Base-by-base conservation (phyloP, 2,888 invertebrate species). In the Mythimna vitellina region DNA sequence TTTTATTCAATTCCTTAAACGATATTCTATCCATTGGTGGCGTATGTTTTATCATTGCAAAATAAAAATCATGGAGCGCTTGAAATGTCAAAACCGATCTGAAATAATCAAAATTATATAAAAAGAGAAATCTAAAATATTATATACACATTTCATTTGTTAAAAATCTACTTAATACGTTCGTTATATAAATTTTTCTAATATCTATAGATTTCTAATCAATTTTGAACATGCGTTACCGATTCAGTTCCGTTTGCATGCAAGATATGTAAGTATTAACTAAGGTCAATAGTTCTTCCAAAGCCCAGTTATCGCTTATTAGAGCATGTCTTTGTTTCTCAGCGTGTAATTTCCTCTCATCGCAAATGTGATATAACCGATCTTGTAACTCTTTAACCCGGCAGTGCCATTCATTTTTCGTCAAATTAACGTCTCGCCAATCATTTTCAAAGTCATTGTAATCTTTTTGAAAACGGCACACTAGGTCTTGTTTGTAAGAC, bases 341-440 rank as follows among this genome's bases (percentile, higher is more conserved):
- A 0, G 97, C 95, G 78, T 94, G 93, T 46, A 91, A 81, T 90
- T 97, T 97, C 76, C 97, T 96, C 66, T 92, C 89, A 79, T 97
- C 97, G 84, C 97, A 97, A 74, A 97, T 96, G 64, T 96, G 91
- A 87, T 96, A 96, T 17, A 97, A 90, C 66, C 91, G 94, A 53
- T 94, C 88, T 83, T 96, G 95, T 63, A 97, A 91, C 70, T 96
- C 96, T 64, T 94, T 94, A 0, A 97, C 92, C 49, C 96, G 92
- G 78, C 97, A 97, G 82, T 97, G 97, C 91, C 97, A 94, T 90
- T 97, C 97, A 72, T 96, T 96, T 89, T 97, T 97, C 3, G 97
- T 92, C 73, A 97, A 95, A 80, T 93, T 91, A 70, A 97, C 94
- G 71, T 95, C 93, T 3, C 97, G 93, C 91, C 97, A 96, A 84